These are phyloP conservation scores for Eucera pruinosa DNA, from an alignment of 2,888 invertebrate genomes.

Conservation along the genomic window DNA sequence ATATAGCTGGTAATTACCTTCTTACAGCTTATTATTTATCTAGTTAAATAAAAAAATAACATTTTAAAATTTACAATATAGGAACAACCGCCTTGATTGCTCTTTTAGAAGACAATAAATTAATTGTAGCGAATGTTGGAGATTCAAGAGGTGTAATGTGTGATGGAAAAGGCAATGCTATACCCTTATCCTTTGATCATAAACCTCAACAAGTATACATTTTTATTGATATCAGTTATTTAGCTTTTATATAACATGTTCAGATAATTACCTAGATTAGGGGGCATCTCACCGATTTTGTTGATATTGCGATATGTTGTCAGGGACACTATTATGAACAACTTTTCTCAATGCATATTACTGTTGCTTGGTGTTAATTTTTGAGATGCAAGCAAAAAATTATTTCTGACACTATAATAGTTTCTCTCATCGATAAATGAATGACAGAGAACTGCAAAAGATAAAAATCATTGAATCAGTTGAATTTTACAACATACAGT, in stretches of 20 bases:
- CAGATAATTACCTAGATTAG: too few species aligned
- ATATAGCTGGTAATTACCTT: conserved; percentile 85
- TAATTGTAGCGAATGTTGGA: conserved; percentile 98
- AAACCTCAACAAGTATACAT: conserved; percentile 95
- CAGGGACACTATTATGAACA: too few species aligned
- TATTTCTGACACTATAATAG: too few species aligned
- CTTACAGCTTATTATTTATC: not conserved
- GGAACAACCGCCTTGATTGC: conserved; percentile 97
- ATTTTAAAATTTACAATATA: conserved; percentile 74
- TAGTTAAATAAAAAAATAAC: conserved; percentile 17
- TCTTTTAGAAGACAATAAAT: conserved; percentile 91
- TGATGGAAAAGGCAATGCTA: conserved; percentile 94
- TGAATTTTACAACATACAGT: too few species aligned
- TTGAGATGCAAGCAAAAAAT: too few species aligned
- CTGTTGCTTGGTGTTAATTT: too few species aligned
- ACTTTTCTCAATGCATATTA: too few species aligned
- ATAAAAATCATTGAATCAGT: too few species aligned
- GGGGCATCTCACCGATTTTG: too few species aligned
- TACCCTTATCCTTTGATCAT: conserved; percentile 97
- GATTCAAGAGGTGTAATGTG: conserved; percentile 98
- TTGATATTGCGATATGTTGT: too few species aligned
- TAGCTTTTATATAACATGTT: not conserved
- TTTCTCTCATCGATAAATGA: too few species aligned
- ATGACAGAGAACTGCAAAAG: too few species aligned
- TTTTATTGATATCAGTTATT: not conserved